phyloP scores from a whole-genome alignment of 2,797 vertebrate genomes.

The Botia kubotai region DNA sequence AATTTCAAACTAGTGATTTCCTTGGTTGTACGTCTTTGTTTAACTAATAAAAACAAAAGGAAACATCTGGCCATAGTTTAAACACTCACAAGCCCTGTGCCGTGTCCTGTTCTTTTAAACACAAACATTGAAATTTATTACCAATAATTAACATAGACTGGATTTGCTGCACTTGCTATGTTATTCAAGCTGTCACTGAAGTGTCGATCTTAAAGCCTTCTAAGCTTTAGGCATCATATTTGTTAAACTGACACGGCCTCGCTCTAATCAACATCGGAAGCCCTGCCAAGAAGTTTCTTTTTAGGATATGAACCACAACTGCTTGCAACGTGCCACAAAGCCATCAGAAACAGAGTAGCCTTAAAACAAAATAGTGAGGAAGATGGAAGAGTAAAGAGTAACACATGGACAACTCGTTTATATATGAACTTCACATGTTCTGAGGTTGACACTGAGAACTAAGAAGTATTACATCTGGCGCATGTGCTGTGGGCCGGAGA shows the following conservation, averaged over 20 bases:
- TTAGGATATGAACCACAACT: constrained; percentile 45
- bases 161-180: background rate
- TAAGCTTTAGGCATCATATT: background rate
- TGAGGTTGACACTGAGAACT: constrained; percentile 38
- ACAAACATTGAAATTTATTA: constrained; percentile 14
- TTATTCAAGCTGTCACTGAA: constrained; percentile 1
- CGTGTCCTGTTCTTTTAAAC: constrained; percentile 27
- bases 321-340: constrained; percentile 52
- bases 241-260: constrained; percentile 16
- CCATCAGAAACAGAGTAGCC: constrained; percentile 55
- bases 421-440: constrained; percentile 55
- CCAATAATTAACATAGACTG: background rate
- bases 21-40: constrained; percentile 32
- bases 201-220: constrained; percentile 8
- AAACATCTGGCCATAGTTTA: constrained; percentile 25
- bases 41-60: constrained; percentile 40
- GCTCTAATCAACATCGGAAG: constrained; percentile 52
- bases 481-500: constrained; percentile 1
- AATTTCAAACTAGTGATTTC: constrained; percentile 32
- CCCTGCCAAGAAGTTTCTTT: constrained; percentile 57
- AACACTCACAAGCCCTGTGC: constrained; percentile 33
- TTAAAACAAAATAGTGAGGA: constrained; percentile 33
- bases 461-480: constrained; percentile 53
- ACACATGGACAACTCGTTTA: constrained; percentile 56
- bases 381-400: constrained; percentile 26